Conservation (phyloP, 2,888 invertebrate species). For the Polyommatus iphigenia region DNA sequence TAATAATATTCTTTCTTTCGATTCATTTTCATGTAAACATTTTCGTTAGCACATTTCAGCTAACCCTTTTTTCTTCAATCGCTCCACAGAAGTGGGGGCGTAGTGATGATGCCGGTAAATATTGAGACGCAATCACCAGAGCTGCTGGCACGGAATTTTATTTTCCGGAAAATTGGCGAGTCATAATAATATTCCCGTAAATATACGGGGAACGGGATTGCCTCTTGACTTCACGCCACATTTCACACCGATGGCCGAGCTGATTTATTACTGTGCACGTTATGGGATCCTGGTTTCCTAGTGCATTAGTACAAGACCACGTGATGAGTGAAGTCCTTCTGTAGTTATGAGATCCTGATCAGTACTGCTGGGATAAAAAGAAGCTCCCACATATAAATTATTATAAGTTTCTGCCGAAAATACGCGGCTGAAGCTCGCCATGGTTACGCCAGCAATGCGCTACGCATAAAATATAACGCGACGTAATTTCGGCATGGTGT, state of each 20-base stretch:
- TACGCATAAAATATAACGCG: no score
- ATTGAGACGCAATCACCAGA: constrained; percentile 59
- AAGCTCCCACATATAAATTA: no score
- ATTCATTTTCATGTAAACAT: no score
- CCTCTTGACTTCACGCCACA: constrained; percentile 74
- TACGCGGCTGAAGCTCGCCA: no score
- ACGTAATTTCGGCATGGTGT: no score
- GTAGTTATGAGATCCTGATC: neutral
- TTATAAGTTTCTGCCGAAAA: no score
- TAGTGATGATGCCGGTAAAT: constrained; percentile 49
- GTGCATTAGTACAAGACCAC: neutral
- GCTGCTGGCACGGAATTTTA: constrained; percentile 55
- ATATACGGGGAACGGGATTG: constrained; percentile 71
- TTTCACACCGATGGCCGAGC: constrained; percentile 50
- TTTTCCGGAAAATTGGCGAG: constrained; percentile 77
- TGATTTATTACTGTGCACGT: constrained; percentile 15
- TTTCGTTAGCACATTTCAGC: no score
- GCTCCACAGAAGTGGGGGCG: neutral
- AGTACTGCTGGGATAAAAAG: no score
- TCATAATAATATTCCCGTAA: constrained; percentile 77
- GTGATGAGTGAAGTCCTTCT: neutral
- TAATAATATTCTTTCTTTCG: no score
- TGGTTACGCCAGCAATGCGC: no score
- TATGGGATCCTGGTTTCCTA: neutral
- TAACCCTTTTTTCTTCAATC: neutral